Evolutionary conservation across 2,113 vertebrate species (phyloP).

Genomic region (Bujurquina vittata): DNA sequence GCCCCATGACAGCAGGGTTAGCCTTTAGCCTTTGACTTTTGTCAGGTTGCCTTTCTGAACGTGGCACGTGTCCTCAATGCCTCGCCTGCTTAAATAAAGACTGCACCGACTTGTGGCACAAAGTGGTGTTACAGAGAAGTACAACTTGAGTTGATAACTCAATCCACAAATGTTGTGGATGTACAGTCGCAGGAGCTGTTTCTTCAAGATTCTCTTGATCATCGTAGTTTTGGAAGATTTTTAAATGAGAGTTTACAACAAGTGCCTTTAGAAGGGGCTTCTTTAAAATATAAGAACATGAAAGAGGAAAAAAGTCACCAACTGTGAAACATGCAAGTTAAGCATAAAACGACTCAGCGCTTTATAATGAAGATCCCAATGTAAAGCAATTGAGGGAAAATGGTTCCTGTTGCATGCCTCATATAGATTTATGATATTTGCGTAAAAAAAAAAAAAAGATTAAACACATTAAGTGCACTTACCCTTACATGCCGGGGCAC

Average conservation of each 20-base stretch:
- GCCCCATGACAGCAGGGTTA: no score
- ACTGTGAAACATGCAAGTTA: neutral
- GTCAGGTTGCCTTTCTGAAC: no score
- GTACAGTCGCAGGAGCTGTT: neutral
- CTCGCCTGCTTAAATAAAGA: neutral
- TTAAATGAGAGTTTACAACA: neutral
- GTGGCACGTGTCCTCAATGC: no score
- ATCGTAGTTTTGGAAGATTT: neutral
- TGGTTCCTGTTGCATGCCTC: neutral
- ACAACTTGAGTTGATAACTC: neutral
- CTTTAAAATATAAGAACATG: neutral
- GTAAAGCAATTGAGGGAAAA: neutral
- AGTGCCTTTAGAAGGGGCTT: neutral
- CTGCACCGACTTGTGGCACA: neutral
- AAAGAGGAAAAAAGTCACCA: neutral
- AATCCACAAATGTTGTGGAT: neutral
- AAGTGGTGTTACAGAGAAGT: neutral
- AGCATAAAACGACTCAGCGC: neutral
- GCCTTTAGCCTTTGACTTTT: no score
- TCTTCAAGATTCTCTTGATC: neutral
- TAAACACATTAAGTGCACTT: constrained; percentile 21
- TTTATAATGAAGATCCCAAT: neutral
- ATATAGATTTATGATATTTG: constrained; percentile 25
- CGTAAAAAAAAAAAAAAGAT: constrained; percentile 31
- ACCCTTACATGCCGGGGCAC: neutral